A percentile compares a stretch with the other conserved stretches of the same genome.
phyloP scores from a whole-genome alignment of 2,888 invertebrate species.

The Dilophus febrilis region DNA sequence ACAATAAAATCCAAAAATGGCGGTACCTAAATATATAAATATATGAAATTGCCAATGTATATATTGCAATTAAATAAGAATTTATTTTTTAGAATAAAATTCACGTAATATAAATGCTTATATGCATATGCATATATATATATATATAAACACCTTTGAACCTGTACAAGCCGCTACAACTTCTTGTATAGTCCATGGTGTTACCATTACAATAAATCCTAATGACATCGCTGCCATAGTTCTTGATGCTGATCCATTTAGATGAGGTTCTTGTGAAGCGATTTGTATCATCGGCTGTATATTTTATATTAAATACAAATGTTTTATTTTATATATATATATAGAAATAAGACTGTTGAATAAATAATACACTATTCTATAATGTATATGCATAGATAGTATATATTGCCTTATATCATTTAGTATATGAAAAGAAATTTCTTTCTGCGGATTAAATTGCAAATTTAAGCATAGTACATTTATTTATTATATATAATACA shows the following conservation, averaged over 20 bases:
- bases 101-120: background rate
- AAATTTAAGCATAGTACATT: too few relatives aligned
- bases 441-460: too few relatives aligned
- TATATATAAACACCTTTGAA: conserved; percentile 40
- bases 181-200: conserved; percentile 82
- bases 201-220: conserved; percentile 80
- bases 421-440: too few relatives aligned
- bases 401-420: too few relatives aligned
- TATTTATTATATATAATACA: too few relatives aligned
- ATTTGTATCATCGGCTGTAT: conserved; percentile 12
- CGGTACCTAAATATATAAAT: conserved; percentile 40
- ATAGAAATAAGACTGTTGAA: too few relatives aligned
- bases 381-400: too few relatives aligned
- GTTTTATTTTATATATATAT: too few relatives aligned
- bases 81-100: background rate
- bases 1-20: conserved; percentile 67
- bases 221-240: conserved; percentile 86
- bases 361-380: too few relatives aligned
- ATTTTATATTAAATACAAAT: too few relatives aligned
- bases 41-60: too few relatives aligned
- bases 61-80: too few relatives aligned
- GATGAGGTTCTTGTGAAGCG: conserved; percentile 33
- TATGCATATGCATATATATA: background rate
- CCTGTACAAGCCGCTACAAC: conserved; percentile 81
- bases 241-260: conserved; percentile 64